phyloP scores from a whole-genome alignment of 2,113 vertebrate species.

The Crotophaga sulcirostris region DNA sequence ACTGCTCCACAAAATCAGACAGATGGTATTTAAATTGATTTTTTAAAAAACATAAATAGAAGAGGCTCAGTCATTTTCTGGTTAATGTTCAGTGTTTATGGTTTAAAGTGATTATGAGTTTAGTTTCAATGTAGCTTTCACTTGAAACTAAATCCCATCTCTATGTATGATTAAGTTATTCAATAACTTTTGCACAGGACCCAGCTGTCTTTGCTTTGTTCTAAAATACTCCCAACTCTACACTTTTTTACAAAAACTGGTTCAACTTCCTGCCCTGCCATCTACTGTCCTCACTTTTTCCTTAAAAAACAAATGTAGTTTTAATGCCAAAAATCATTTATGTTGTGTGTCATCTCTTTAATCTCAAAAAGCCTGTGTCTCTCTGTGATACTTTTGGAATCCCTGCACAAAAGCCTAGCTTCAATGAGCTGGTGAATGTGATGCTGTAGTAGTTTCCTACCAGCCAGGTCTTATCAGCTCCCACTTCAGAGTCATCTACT shows the following conservation, averaged over 20 bases:
- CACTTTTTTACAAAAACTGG: neutral
- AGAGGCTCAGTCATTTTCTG: neutral
- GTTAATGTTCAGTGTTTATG: neutral
- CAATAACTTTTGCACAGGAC: neutral
- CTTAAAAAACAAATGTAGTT: neutral
- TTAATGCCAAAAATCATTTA: neutral
- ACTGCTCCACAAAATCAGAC: neutral
- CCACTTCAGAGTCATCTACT: neutral
- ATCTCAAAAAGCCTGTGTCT: neutral
- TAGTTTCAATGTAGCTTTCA: neutral
- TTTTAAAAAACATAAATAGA: neutral
- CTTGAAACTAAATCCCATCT: neutral
- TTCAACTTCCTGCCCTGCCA: neutral
- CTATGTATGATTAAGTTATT: neutral
- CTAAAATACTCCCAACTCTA: neutral
- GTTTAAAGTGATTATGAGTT: neutral
- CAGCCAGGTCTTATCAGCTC: neutral
- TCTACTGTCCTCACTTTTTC: neutral
- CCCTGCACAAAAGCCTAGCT: neutral
- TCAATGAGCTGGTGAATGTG: neutral
- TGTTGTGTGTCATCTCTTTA: neutral
- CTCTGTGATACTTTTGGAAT: neutral
- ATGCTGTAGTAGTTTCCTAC: neutral
- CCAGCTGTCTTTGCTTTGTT: neutral
- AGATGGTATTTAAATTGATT: constrained; percentile 10